A percentile compares a stretch with the other conserved stretches of the same genome.
phyloP scores from a whole-genome alignment of 2,888 invertebrate species.

The Trisateles emortualis region DNA sequence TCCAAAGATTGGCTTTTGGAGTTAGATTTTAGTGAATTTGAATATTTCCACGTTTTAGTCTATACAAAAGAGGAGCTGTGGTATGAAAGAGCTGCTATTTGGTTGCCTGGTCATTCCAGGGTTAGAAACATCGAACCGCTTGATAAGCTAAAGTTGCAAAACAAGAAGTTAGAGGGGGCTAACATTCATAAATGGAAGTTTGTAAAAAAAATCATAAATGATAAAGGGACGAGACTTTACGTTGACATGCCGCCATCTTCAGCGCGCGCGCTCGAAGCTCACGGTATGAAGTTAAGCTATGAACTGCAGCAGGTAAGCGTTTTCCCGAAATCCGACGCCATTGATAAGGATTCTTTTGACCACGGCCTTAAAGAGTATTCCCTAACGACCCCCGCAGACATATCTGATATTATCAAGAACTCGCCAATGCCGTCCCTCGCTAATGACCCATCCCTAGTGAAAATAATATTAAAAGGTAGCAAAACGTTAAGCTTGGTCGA shows the following conservation, averaged over 20 bases:
- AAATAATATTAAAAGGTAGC: slow-evolving; percentile 65
- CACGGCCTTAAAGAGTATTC: slow-evolving; percentile 63
- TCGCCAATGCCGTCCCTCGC: slow-evolving; percentile 65
- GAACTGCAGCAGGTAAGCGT: slow-evolving; percentile 79
- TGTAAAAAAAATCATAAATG: slow-evolving; percentile 71
- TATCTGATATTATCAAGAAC: slow-evolving; percentile 52
- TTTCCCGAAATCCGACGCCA: slow-evolving; percentile 72
- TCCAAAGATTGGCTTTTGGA: slow-evolving; percentile 72
- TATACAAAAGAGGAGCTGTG: slow-evolving; percentile 77
- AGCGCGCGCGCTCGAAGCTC: slow-evolving; percentile 68
- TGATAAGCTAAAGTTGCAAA: slow-evolving; percentile 73
- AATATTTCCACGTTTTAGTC: slow-evolving; percentile 66
- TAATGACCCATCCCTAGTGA: slow-evolving; percentile 59
- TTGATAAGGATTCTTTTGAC: slow-evolving; percentile 76
- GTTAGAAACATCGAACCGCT: slow-evolving; percentile 67
- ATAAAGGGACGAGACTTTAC: slow-evolving; percentile 74
- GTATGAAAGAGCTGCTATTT: slow-evolving; percentile 79
- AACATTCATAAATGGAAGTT: slow-evolving; percentile 77
- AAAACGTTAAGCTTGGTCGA: slow-evolving; percentile 57
- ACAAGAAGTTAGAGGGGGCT: slow-evolving; percentile 61
- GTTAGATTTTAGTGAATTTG: slow-evolving; percentile 68
- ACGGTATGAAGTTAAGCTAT: slow-evolving; percentile 75
- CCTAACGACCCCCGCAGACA: slow-evolving; percentile 37
- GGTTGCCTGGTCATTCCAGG: slow-evolving; percentile 77
- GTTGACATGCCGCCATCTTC: slow-evolving; percentile 79